Conservation (phyloP, 2,888 invertebrate species). For the Hypomecis punctinalis region DNA sequence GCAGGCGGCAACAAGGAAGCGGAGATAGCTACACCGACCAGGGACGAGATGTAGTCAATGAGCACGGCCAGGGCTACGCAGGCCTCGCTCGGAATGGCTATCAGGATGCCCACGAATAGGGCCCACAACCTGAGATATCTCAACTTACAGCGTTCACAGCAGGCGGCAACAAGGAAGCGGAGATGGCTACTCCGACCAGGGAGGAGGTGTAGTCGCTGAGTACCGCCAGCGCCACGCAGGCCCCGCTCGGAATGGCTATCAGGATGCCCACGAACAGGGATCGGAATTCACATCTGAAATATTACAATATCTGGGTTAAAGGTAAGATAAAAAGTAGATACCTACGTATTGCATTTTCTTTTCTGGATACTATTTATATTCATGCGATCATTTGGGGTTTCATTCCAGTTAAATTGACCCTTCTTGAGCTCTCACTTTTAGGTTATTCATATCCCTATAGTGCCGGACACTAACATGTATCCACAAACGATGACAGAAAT, state of each 20-base stretch:
- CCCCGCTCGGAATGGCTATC: slow-evolving; percentile 91
- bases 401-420: too few relatives aligned
- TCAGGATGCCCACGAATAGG: slow-evolving; percentile 88
- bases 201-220: slow-evolving; percentile 92
- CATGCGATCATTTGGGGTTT: too few relatives aligned
- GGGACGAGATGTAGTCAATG: slow-evolving; percentile 91
- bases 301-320: neutral
- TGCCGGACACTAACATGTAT: too few relatives aligned
- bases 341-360: neutral
- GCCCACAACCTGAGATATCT: too few relatives aligned
- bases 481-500: too few relatives aligned
- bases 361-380: too few relatives aligned
- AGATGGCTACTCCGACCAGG: slow-evolving; percentile 92
- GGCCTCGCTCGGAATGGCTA: slow-evolving; percentile 92
- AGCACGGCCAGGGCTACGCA: slow-evolving; percentile 91
- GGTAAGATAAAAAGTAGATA: too few relatives aligned
- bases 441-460: too few relatives aligned
- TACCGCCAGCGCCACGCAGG: slow-evolving; percentile 90
- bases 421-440: too few relatives aligned
- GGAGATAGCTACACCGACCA: slow-evolving; percentile 93
- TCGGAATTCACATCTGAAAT: slow-evolving; percentile 86
- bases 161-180: slow-evolving; percentile 91
- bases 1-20: slow-evolving; percentile 92
- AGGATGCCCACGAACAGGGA: slow-evolving; percentile 89
- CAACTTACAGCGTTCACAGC: slow-evolving; percentile 90